These are phyloP conservation scores for Megastigmus dorsalis DNA, from an alignment of 2,888 invertebrate species.

Conservation along the genomic window DNA sequence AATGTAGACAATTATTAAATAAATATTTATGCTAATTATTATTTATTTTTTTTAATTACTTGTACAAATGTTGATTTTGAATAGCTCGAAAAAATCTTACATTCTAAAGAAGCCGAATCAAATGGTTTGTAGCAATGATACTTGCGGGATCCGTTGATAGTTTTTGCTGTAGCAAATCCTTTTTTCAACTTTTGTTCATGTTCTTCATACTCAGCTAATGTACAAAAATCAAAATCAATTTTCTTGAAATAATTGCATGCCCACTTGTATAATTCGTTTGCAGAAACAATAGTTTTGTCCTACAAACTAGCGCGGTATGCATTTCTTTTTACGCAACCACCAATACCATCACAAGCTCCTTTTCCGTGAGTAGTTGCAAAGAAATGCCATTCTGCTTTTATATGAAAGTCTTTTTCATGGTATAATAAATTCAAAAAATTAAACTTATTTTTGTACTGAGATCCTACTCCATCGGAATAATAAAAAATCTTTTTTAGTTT, in stretches of 20 bases:
- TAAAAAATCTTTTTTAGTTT: constrained; percentile 32
- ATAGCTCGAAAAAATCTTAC: no score
- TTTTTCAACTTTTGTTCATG: no score
- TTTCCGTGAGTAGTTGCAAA: constrained; percentile 47
- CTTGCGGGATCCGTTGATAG: no score
- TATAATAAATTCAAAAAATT: constrained; percentile 32
- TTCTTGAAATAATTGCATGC: background rate
- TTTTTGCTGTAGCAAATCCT: no score
- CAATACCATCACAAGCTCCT: constrained; percentile 42
- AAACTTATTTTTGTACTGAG: constrained; percentile 35
- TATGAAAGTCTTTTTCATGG: constrained; percentile 24
- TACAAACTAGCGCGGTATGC: background rate
- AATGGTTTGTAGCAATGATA: no score
- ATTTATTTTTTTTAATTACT: no score
- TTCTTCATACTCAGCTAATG: no score
- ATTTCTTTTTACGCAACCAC: constrained; percentile 29
- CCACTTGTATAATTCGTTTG: constrained; percentile 8
- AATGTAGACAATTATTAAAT: no score
- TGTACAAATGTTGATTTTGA: no score
- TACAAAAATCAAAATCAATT: no score
- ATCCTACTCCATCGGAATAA: constrained; percentile 26
- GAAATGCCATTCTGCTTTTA: constrained; percentile 32
- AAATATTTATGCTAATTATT: no score
- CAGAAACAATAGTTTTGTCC: background rate
- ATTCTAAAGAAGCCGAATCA: no score